Base-by-base conservation (phyloP, 2,113 vertebrate genomes). In the Chloropsis hardwickii region DNA sequence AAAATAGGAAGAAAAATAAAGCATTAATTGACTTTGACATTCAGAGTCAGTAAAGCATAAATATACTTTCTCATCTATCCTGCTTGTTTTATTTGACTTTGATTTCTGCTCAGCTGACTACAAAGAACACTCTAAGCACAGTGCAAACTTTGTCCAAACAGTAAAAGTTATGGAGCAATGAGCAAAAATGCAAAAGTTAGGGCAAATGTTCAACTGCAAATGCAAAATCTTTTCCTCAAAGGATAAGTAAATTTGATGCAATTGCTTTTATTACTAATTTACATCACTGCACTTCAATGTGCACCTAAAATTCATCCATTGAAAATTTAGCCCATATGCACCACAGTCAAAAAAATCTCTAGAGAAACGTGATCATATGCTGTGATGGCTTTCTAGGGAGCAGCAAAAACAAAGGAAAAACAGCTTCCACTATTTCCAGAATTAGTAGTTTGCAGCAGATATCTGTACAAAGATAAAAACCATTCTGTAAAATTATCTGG, bases 211-310 rank as follows among this genome's bases (percentile, higher is more conserved):
- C 60, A 91, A 53, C 51, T 45, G 50, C 12, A 89, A 92, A 44
- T 51, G n/a, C 6, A 91, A 86, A 74, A 73, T 35, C 9, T 57
- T 92, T 97, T 86, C 35, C 81, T 91, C 69, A 48, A 84, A 92
- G 90, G 66, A 85, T 22, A 92, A n/a, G 44, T 69, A 94, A 88
- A 90, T 78, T 67, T 92, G 45, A 92, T 92, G 51, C 35, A 81
- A 87, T 83, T 88, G 37, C 21, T 61, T 83, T 92, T 79, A 92
- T 69, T 88, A 74, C 27, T 71, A 66, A 62, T 69, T 91, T 83
- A 84, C 29, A 76, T 88, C 92, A 76, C 27, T 95, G 83, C 62
- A 91, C 17, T 83, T 92, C 88, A 88, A 28, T 76, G 35, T 45
- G 39, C 28, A 79, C 33, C 81, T 91, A 77, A 92, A 77, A 93